Base-by-base conservation (phyloP, 2,113 vertebrate genomes). In the Scomber scombrus region DNA sequence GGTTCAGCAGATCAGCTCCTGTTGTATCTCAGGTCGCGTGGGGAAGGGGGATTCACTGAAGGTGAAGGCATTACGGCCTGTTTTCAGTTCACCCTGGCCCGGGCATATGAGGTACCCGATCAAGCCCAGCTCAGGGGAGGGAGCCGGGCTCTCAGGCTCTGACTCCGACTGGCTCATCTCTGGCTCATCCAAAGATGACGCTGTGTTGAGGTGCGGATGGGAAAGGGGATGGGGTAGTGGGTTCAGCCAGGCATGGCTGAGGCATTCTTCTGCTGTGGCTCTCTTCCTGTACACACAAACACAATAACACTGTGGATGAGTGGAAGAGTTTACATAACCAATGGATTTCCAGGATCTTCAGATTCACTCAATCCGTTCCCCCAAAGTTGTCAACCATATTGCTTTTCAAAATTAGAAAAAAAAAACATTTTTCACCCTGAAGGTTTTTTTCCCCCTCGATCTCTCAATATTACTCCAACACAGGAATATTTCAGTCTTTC, bases 181-280 rank as follows among this genome's bases (percentile, higher is more conserved):
- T 0, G 91, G 90, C 64, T 95, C 95, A 6, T 94, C 93, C 49
- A 91, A 80, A 10, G 81, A 82, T 0, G 85, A 66, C n/a, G 62
- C 51, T 16, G 77, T 9, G 34, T 76, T 80, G 26, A 89, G 86
- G 83, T 85, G 81, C 6, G 83, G 72, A 79, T 84, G 87, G 12
- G 79, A 69, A 75, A 74, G 71, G 11, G 88, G 63, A 31, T 75
- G 88, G 26, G 79, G 71, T 34, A 23, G 61, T 58, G 78, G 49
- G 65, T 85, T 93, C 74, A 96, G 93, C 96, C 96, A 96, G 43
- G 94, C 91, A 89, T 96, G 96, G 74, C 78, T 80, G 66, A 96
- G 91, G 75, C 95, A 94, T 73, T 96, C 92, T 19, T 96, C 94
- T 18, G 95, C 95, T 2, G 94, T 94, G 75, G 94, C 90, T 73